These are phyloP conservation scores for Neoitamus cyanurus DNA, from an alignment of 2,888 invertebrate genomes.

Conservation along the genomic window DNA sequence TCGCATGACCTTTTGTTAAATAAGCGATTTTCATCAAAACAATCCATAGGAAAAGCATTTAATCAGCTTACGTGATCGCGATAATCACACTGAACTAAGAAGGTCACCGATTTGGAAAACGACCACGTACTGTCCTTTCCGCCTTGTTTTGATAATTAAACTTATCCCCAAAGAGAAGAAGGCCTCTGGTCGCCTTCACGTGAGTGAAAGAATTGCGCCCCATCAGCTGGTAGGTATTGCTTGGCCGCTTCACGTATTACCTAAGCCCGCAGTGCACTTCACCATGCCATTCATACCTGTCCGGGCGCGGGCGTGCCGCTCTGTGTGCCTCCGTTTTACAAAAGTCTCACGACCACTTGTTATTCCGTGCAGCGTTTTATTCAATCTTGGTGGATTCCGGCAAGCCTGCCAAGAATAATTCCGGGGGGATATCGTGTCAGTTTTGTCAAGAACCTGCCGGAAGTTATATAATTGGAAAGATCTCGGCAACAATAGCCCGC, in stretches of 20 bases:
- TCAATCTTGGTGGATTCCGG: conserved; percentile 22
- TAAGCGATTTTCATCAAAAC: background rate
- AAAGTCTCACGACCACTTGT: conserved; percentile 15
- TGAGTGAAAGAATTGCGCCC: background rate
- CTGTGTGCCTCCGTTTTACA: background rate
- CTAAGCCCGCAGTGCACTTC: background rate
- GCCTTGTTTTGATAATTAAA: background rate
- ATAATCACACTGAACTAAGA: background rate
- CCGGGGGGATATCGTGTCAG: conserved; percentile 10
- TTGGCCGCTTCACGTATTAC: background rate
- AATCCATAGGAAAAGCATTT: background rate
- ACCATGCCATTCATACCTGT: conserved; percentile 6
- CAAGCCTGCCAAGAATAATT: conserved; percentile 23
- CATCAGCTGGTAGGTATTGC: background rate
- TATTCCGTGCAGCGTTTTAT: conserved; percentile 5
- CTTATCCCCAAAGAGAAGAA: background rate
- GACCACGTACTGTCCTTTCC: background rate
- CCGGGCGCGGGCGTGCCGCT: background rate
- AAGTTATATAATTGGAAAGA: conserved; percentile 28
- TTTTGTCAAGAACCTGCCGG: conserved; percentile 21
- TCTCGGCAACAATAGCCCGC: background rate
- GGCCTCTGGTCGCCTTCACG: background rate
- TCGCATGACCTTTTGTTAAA: background rate
- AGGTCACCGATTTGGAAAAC: conserved; percentile 23
- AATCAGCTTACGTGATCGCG: background rate